These are phyloP conservation scores for Neopipo cinnamomea DNA, from an alignment of 2,113 vertebrate species.

Conservation along the genomic window DNA sequence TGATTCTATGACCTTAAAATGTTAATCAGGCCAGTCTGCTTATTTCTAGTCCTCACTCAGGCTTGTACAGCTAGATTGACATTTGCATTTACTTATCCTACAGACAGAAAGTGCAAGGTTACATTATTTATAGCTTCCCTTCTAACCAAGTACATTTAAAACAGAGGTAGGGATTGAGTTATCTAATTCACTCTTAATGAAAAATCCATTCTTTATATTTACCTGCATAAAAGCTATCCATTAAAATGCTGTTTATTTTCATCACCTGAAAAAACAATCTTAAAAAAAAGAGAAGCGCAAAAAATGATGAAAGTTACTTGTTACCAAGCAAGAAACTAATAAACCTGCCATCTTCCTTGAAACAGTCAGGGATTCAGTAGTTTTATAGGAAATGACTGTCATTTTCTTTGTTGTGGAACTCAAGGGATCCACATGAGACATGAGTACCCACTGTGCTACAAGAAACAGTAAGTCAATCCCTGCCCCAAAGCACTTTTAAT, in stretches of 20 bases:
- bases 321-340: not conserved
- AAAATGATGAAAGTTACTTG: not conserved
- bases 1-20: not conserved
- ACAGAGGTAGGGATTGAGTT: not conserved
- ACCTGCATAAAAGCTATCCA: not conserved
- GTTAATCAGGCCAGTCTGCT: not conserved
- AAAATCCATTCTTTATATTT: not conserved
- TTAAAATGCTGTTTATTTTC: not conserved
- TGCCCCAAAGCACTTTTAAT: not conserved
- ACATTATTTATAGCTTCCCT: conserved; percentile 28
- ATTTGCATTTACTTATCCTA: not conserved
- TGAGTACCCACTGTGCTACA: not conserved
- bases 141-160: not conserved
- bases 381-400: not conserved
- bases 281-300: not conserved
- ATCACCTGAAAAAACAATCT: not conserved
- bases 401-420: not conserved
- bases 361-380: not conserved
- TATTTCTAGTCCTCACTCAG: not conserved
- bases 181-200: not conserved
- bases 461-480: not conserved
- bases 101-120: not conserved
- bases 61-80: not conserved
- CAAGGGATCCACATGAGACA: not conserved
- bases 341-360: not conserved